Evolutionary conservation across 1,140 invertebrate species (phyloP).

Genomic region (Trialeurodes vaporariorum): DNA sequence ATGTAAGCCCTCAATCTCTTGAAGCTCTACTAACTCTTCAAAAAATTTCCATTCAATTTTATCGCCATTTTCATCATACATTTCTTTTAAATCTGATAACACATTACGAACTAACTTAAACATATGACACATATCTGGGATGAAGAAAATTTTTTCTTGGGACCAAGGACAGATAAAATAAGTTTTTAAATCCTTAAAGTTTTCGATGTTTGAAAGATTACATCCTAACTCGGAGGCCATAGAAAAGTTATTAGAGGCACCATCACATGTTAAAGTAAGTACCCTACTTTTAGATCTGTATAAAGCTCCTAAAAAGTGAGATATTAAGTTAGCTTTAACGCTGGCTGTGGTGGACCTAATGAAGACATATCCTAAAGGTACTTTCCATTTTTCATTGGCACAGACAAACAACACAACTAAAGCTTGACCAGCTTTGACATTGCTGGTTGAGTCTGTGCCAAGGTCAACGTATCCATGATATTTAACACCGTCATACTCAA

Average conservation of each 20-base stretch:
- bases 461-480: not conserved
- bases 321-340: slow-evolving; percentile 26
- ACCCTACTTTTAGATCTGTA: slow-evolving; percentile 13
- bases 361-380: not conserved
- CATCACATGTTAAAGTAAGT: slow-evolving; percentile 15
- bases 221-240: slow-evolving; percentile 16
- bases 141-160: slow-evolving; percentile 17
- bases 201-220: slow-evolving; percentile 9
- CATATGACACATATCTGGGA: slow-evolving; percentile 23
- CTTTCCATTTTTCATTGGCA: not conserved
- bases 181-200: slow-evolving; percentile 3
- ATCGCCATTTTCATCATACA: slow-evolving; percentile 18
- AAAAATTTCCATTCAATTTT: slow-evolving; percentile 26
- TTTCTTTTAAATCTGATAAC: slow-evolving; percentile 12
- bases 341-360: not conserved
- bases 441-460: not conserved
- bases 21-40: slow-evolving; percentile 23
- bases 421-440: not conserved
- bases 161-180: slow-evolving; percentile 15
- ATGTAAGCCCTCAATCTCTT: slow-evolving; percentile 26
- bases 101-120: slow-evolving; percentile 19
- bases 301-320: slow-evolving; percentile 18
- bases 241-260: slow-evolving; percentile 13
- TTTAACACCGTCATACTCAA: not conserved
- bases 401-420: not conserved